Base-by-base conservation (phyloP, 2,888 invertebrate genomes). In the Drosophila diplacantha region DNA sequence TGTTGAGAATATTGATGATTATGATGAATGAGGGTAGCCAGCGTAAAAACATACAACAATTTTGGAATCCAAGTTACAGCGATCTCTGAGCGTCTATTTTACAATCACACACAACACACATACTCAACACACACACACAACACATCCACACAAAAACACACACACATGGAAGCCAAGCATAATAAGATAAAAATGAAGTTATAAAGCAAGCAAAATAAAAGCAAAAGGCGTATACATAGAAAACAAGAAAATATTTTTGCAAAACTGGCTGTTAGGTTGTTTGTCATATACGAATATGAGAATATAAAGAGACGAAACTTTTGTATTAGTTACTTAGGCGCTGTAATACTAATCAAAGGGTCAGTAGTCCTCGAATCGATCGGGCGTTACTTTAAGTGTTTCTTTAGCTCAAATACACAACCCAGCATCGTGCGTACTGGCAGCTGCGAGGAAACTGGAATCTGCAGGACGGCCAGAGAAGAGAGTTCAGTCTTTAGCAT, bases 241-340 rank as follows among this genome's bases (percentile, higher is more conserved):
- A 51, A 51, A 31, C 26, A 62, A 69, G 62, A 18, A 54, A 72
- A 72, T 77, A 80, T 73, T 80, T 80, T 80, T 82, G 78, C 83
- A 80, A 69, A 74, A 69, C 78, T 82, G 83, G 78, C 78, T 78
- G 78, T 78, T 77, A 82, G 81, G 75, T 74, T 78, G 75, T 74
- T 78, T 78, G 82, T 77, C 57, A 46, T 16, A 47, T 41, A 72
- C 49, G 62, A 54, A 56, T 52, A 44, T 29, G 44, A 44, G 60
- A 59, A 69, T 66, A 59, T 46, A 49, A 74, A 63, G 65, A 56
- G 58, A 66, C 47, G 41, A 66, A 46, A 31, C 44, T 46, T 46
- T 46, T 80, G 58, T 80, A 72, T 72, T 80, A 78, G 82, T 72
- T 74, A 76, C 54, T 47, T 81, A 79, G 74, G 59, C 56, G 71